A percentile compares a stretch with the other conserved stretches of the same genome.
Evolutionary conservation across 2,888 invertebrate genomes (phyloP).

Genomic region (Exocentrus adspersus): DNA sequence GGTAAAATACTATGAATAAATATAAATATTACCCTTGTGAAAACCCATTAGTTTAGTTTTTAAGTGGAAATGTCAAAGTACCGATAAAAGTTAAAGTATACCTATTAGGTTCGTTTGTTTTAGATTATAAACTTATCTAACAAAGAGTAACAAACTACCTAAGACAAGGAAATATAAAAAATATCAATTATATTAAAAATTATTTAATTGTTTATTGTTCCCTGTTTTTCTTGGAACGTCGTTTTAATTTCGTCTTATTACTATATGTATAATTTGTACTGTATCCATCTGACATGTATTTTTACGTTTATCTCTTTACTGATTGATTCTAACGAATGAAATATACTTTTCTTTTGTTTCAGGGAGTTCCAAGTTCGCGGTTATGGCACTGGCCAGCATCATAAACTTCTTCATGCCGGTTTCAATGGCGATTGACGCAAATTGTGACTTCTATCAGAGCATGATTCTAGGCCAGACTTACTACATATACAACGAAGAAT

Average conservation of each 20-base stretch:
- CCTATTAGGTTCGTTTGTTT: not conserved
- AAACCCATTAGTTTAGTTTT: not conserved
- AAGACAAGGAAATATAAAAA: no score
- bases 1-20: not conserved
- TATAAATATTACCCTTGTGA: not conserved
- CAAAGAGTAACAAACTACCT: not conserved
- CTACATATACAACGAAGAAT: constrained; percentile 65
- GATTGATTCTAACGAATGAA: no score
- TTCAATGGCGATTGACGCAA: constrained; percentile 54
- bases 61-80: not conserved
- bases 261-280: no score
- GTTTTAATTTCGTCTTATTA: no score
- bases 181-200: no score
- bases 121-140: no score
- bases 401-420: constrained; percentile 55
- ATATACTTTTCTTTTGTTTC: not conserved
- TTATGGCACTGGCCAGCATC: constrained; percentile 50
- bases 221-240: no score
- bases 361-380: not conserved
- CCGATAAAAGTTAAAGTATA: not conserved
- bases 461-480: constrained; percentile 60
- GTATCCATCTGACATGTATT: no score
- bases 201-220: no score
- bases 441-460: constrained; percentile 64
- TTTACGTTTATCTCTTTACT: no score